A percentile compares a stretch with the other conserved stretches of the same genome.
Conservation (phyloP, 1,140 invertebrate species). For the Drosophila ercepeae region DNA sequence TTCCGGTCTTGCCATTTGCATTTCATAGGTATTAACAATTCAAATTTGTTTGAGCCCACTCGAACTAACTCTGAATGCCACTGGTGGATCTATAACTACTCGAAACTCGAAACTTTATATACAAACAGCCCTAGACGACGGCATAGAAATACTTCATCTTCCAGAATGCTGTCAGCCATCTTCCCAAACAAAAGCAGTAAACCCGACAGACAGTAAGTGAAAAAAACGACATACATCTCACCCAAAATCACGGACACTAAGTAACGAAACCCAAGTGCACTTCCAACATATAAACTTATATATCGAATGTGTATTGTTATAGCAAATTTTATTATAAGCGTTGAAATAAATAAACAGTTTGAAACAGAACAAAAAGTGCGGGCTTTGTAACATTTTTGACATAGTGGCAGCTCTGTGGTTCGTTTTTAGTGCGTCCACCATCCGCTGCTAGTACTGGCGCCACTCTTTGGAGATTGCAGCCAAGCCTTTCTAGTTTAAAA, state of each 20-base stretch:
- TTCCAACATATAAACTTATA: slow-evolving; percentile 60
- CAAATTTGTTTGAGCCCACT: slow-evolving; percentile 28
- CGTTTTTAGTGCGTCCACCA: not conserved
- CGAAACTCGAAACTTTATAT: slow-evolving; percentile 34
- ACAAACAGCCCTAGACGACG: slow-evolving; percentile 19
- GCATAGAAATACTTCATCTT: slow-evolving; percentile 50
- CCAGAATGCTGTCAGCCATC: slow-evolving; percentile 30
- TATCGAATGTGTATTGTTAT: slow-evolving; percentile 75
- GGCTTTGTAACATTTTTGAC: not conserved
- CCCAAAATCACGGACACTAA: slow-evolving; percentile 31
- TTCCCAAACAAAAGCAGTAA: slow-evolving; percentile 46
- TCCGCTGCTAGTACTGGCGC: not conserved
- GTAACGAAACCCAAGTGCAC: slow-evolving; percentile 68
- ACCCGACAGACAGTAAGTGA: slow-evolving; percentile 22
- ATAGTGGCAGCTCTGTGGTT: not conserved
- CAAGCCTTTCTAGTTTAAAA: no score
- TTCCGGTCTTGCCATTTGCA: slow-evolving; percentile 46
- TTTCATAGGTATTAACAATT: slow-evolving; percentile 8
- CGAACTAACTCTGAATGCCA: slow-evolving; percentile 66
- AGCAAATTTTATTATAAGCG: slow-evolving; percentile 74
- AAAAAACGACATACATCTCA: slow-evolving; percentile 35
- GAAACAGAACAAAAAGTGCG: slow-evolving; percentile 48
- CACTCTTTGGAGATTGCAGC: no score
- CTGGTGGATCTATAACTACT: slow-evolving; percentile 59
- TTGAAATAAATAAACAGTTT: slow-evolving; percentile 80